Conservation (phyloP, 2,888 invertebrate species). For the Scaptomyza tumidula region DNA sequence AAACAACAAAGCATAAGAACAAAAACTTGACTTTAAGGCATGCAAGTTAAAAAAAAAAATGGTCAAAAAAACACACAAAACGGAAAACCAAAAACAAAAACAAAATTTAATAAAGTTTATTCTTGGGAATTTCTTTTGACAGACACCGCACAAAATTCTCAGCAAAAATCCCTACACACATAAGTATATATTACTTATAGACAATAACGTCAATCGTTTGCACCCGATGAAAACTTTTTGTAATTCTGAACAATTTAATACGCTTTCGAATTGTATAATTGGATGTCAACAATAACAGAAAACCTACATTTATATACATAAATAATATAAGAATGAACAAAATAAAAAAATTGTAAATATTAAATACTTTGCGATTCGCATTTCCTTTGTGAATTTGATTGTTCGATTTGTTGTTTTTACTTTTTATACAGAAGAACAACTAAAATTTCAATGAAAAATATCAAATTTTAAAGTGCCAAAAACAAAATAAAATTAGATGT, state of each 20-base stretch:
- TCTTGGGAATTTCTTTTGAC: constrained; percentile 69
- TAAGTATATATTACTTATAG: not conserved
- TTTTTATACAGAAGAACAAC: too few species aligned
- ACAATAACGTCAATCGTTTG: constrained; percentile 35
- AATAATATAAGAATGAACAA: too few species aligned
- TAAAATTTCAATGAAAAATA: too few species aligned
- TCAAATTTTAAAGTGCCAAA: too few species aligned
- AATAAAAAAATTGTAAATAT: too few species aligned
- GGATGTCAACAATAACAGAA: not conserved
- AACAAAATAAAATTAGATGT: too few species aligned
- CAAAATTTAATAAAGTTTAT: constrained; percentile 72
- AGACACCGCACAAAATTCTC: constrained; percentile 39
- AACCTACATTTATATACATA: too few species aligned
- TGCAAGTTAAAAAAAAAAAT: constrained; percentile 31
- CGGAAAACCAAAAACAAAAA: constrained; percentile 3
- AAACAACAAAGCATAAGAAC: constrained; percentile 13
- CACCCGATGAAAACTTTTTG: constrained; percentile 18
- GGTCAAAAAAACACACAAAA: constrained; percentile 20
- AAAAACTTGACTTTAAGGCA: constrained; percentile 64
- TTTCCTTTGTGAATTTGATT: too few species aligned
- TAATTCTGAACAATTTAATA: not conserved
- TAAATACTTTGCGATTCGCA: too few species aligned
- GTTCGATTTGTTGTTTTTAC: too few species aligned
- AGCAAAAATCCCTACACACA: constrained; percentile 42
- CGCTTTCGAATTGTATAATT: not conserved